Evolutionary conservation across 2,113 vertebrate species (phyloP).

Genomic region (Podarcis cretensis): DNA sequence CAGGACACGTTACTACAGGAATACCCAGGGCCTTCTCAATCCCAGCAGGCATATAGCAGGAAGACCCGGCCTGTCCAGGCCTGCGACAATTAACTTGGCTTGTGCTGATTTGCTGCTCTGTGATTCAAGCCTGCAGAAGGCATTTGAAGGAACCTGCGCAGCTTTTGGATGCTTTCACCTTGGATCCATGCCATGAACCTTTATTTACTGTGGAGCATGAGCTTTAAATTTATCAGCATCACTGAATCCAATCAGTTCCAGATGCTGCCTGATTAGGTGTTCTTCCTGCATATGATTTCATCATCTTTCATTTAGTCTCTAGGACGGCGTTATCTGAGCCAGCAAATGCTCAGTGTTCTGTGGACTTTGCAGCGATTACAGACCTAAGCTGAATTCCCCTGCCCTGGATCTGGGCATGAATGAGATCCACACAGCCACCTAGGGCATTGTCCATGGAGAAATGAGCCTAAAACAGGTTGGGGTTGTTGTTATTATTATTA

Average conservation of each 20-base stretch:
- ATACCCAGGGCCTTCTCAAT: no score
- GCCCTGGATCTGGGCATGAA: background rate
- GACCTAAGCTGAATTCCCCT: background rate
- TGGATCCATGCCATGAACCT: slow-evolving; percentile 13
- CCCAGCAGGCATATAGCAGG: no score
- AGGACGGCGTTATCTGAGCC: background rate
- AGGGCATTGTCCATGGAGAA: no score
- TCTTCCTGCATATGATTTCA: slow-evolving; percentile 28
- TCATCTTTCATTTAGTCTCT: slow-evolving; percentile 1
- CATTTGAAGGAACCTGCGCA: background rate
- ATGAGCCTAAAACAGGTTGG: background rate
- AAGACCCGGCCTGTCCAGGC: no score
- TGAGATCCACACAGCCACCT: background rate
- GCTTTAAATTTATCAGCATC: slow-evolving; percentile 17
- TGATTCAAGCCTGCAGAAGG: background rate
- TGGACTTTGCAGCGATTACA: background rate
- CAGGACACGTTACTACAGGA: background rate
- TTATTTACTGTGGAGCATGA: slow-evolving; percentile 16
- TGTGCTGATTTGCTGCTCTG: background rate
- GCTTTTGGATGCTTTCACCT: background rate
- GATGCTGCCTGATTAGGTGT: slow-evolving; percentile 23
- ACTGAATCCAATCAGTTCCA: slow-evolving; percentile 27
- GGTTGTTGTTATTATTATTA: no score
- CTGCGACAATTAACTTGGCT: background rate
- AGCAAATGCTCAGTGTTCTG: background rate